Evolutionary conservation across 2,113 vertebrate genomes (phyloP), one percentile per base, ranked within the genome.

Genomic region (Pleuronectes platessa): DNA sequence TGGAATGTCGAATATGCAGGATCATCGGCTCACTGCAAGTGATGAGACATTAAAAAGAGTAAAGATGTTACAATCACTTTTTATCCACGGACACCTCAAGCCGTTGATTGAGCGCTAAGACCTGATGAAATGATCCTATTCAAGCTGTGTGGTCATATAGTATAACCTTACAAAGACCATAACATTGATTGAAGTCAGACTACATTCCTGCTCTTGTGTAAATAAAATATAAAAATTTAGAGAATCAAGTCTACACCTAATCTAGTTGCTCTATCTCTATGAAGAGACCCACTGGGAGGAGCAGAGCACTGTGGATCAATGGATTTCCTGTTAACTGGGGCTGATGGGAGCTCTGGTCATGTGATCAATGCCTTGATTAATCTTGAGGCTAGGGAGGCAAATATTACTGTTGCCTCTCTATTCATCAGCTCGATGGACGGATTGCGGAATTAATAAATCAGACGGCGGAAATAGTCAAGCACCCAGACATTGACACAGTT

Each of bases 351-450:
- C 51, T 42, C 74, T 66, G 74, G 79, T 85, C 78, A 62, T 51
- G 63, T 88, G 75, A 85, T 86, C 86, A 78, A 86, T 67, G 45
- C 71, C 18, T 14, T 54, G 72, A 73, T 81, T 71, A 64, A 84
- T 82, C 62, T 65, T 45, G 20, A 3, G 1, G 71, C 59, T 58
- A 23, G 17, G 64, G 66, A 74, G 74, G 76, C 61, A 89, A 87
- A 82, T 71, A 84, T 82, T 72, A 72, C 71, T 23, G 61, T 42
- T 73, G 27, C 56, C 58, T 71, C 54, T 15, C 78, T 64, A 79
- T 82, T 71, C 75, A 54, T 70, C 78, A 64, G 66, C 47, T 68
- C 53, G 58, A 81, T 23, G 42, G 58, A 76, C 63, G 49, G 63
- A 69, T 42, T 47, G 56, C 49, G 47, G 21, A 7, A 74, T 72